These are phyloP conservation scores for Eudyptes chrysolophus DNA, from an alignment of 2,113 vertebrate genomes.

Conservation along the genomic window DNA sequence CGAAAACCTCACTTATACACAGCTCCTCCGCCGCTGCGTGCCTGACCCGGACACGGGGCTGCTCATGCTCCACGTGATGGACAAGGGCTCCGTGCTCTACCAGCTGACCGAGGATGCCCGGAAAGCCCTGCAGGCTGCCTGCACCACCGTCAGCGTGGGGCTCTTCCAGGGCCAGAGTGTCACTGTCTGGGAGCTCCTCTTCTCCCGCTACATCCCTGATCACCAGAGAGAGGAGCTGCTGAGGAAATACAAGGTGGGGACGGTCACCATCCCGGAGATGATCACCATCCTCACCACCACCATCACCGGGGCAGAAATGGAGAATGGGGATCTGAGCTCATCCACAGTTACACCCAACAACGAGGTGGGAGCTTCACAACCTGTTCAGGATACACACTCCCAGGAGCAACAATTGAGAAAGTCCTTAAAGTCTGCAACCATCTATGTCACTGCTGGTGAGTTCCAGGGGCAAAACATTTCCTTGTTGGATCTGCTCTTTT, in stretches of 20 bases:
- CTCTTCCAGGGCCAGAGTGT: constrained; percentile 50
- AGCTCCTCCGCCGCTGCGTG: constrained; percentile 75
- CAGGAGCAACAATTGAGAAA: constrained; percentile 22
- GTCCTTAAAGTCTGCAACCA: not conserved
- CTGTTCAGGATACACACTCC: not conserved
- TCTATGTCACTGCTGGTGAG: not conserved
- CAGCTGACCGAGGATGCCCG: constrained; percentile 41
- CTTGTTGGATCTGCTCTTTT: constrained; percentile 65
- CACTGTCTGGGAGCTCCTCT: constrained; percentile 84
- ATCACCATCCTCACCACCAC: constrained; percentile 48
- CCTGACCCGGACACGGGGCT: constrained; percentile 57
- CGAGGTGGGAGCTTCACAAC: not conserved
- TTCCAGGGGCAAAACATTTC: constrained; percentile 34
- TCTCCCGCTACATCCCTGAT: constrained; percentile 79
- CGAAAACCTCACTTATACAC: constrained; percentile 74
- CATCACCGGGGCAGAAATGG: not conserved
- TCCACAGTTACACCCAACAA: rapidly evolving
- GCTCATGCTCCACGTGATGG: constrained; percentile 63
- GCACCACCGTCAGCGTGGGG: not conserved
- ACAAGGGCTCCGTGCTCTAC: constrained; percentile 27
- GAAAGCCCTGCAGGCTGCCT: constrained; percentile 6
- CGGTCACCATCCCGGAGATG: constrained; percentile 62
- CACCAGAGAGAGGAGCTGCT: constrained; percentile 62
- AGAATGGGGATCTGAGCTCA: not conserved
- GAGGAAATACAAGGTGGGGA: constrained; percentile 53